These are phyloP conservation scores for Rhynchotus rufescens DNA, from an alignment of 2,797 vertebrate species.

Conservation along the genomic window DNA sequence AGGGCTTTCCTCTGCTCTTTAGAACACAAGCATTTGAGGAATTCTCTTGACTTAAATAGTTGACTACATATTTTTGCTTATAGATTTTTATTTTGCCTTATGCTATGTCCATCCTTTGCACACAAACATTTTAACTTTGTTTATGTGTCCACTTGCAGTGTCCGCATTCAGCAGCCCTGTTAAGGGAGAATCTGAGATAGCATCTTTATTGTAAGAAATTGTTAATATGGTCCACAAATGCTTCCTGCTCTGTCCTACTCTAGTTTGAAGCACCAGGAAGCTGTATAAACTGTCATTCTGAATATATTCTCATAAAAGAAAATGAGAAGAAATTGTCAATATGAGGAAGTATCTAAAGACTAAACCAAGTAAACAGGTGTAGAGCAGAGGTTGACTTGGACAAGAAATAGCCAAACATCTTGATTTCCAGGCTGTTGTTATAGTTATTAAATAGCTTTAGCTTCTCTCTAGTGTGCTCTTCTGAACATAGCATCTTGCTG, in stretches of 20 bases:
- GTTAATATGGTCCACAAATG: not conserved
- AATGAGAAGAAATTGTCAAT: not conserved
- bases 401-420: not conserved
- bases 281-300: not conserved
- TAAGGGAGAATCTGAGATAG: conserved; percentile 21
- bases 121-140: not conserved
- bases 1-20: not conserved
- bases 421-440: not conserved
- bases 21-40: not conserved
- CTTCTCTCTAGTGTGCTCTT: not conserved
- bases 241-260: conserved; percentile 8
- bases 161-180: conserved; percentile 21
- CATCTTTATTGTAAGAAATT: conserved; percentile 44
- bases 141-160: conserved; percentile 1
- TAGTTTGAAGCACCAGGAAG: conserved; percentile 23
- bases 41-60: not conserved
- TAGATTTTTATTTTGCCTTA: conserved; percentile 30
- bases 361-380: not conserved
- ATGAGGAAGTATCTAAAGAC: not conserved
- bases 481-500: not conserved
- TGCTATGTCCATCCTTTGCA: not conserved
- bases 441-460: not conserved
- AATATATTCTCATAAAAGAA: conserved; percentile 10
- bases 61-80: not conserved
- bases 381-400: not conserved